Percentiles rank a stretch among this genome's conserved stretches.
Evolutionary conservation across 1,140 invertebrate species (phyloP).

Genomic region (Zaprionus taronus): DNA sequence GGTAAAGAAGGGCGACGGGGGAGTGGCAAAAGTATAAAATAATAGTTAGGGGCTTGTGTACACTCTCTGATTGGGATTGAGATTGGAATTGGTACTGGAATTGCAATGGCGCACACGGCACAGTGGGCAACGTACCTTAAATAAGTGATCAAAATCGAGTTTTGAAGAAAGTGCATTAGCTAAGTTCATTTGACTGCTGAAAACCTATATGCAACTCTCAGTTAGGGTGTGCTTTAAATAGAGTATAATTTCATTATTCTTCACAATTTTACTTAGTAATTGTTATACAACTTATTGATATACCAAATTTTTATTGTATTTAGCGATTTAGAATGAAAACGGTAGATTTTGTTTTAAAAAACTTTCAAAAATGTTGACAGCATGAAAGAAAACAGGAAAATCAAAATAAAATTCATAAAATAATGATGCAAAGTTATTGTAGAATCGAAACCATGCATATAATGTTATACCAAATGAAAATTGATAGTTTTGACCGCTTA

Average conservation of each 20-base stretch:
- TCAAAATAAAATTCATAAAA: no score
- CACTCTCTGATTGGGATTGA: constrained; percentile 49
- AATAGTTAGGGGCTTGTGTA: constrained; percentile 63
- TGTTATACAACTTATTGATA: not conserved
- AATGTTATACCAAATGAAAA: not conserved
- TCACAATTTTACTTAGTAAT: not conserved
- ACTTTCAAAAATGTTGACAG: no score
- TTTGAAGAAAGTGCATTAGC: not conserved
- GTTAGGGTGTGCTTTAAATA: not conserved
- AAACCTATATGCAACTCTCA: no score
- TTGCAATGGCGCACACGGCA: constrained; percentile 41
- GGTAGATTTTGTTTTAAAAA: no score
- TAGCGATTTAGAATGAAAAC: no score
- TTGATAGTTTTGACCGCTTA: no score
- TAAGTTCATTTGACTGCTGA: no score
- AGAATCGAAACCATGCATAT: no score
- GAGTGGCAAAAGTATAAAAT: constrained; percentile 49
- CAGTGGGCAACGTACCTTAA: not conserved
- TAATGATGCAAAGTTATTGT: no score
- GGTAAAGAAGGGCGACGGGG: constrained; percentile 3
- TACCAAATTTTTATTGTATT: no score
- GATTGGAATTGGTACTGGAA: constrained; percentile 14
- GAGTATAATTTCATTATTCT: not conserved
- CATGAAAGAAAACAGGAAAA: no score
- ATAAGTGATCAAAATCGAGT: not conserved